Conservation (phyloP, 2,797 vertebrate genomes). For the Psittacula derbiana region DNA sequence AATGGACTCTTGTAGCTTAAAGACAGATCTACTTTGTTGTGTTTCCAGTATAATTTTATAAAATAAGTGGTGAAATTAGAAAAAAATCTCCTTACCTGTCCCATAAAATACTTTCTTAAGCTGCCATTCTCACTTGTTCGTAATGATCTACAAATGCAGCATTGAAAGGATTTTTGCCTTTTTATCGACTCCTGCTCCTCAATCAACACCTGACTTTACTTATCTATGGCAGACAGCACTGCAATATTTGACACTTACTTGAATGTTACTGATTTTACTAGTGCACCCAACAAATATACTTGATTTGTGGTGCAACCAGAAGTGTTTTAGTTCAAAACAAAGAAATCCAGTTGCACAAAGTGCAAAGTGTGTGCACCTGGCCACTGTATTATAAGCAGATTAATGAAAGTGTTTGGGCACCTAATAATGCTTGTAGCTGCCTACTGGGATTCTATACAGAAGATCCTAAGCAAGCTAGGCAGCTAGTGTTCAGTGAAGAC, state of each 20-base stretch:
- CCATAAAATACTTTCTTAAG: background rate
- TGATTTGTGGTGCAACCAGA: background rate
- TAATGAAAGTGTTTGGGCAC: background rate
- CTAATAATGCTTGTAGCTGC: background rate
- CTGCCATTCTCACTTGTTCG: background rate
- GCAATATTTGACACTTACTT: background rate
- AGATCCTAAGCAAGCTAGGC: background rate
- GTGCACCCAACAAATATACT: background rate
- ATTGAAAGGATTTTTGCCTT: background rate
- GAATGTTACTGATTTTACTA: background rate
- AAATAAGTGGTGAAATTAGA: background rate
- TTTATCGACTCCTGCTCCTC: background rate
- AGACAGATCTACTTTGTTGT: background rate
- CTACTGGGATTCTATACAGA: background rate
- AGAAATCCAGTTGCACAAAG: background rate
- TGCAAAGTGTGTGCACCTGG: background rate
- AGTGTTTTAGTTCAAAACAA: background rate
- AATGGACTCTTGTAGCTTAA: background rate
- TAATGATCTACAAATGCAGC: background rate
- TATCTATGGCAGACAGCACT: background rate
- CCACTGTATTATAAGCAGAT: background rate
- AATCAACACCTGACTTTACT: background rate
- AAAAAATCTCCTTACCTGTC: background rate
- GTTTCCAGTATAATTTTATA: background rate
- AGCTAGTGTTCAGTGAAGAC: background rate